These are phyloP conservation scores for Amblyteles armatorius DNA, from an alignment of 2,888 invertebrate genomes.

Conservation along the genomic window DNA sequence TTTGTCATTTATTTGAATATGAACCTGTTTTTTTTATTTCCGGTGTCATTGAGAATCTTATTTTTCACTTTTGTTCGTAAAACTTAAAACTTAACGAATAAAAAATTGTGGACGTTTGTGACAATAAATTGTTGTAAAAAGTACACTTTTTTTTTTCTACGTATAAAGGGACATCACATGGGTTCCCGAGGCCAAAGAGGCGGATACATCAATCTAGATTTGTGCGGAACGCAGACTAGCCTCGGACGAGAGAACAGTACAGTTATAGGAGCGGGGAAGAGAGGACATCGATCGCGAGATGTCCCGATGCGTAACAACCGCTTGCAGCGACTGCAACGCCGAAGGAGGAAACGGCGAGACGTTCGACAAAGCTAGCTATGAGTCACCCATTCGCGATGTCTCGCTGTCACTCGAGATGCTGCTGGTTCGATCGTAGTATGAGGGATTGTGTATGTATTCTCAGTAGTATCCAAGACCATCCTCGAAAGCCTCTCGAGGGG, in stretches of 20 bases:
- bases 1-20: too few species aligned
- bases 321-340: conserved; percentile 48
- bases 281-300: conserved; percentile 48
- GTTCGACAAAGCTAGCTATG: conserved; percentile 13
- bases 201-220: conserved; percentile 78
- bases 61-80: too few species aligned
- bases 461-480: background rate
- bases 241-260: conserved; percentile 1
- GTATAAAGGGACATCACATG: conserved; percentile 72
- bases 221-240: conserved; percentile 46
- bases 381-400: conserved; percentile 8
- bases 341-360: conserved; percentile 31
- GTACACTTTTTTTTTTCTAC: too few species aligned
- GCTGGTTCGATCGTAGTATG: background rate
- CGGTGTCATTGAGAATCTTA: too few species aligned
- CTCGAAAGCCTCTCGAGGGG: background rate
- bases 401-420: conserved; percentile 1
- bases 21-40: too few species aligned
- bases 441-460: background rate
- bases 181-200: conserved; percentile 68
- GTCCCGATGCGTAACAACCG: conserved; percentile 36
- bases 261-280: conserved; percentile 16
- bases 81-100: too few species aligned
- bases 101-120: too few species aligned
- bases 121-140: too few species aligned